Evolutionary conservation across 2,888 invertebrate genomes (phyloP), one percentile per base, ranked within the genome.

Genomic region (Dione juno): DNA sequence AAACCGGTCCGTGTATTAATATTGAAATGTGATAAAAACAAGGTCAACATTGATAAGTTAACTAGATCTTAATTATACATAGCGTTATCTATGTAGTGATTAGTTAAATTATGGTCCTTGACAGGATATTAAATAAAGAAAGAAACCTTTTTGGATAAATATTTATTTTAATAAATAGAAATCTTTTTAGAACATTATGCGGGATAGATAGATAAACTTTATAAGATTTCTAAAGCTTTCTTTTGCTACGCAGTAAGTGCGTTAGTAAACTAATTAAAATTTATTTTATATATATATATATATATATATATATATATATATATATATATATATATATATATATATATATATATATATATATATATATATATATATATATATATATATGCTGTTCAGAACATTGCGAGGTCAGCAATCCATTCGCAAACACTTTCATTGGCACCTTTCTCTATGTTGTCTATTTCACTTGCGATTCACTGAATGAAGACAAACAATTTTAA

Each of bases 401-500:
- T 35, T 71, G 72, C 68, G 59, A 70, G 67, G 72, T 67, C 52
- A 70, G 45, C 45, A 41, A 73, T 61, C 64, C 66, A 63, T 52
- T 67, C 64, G 57, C 63, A 76, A 75, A 70, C 76, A 77, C 82
- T 81, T 81, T 81, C 80, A 75, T 80, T 79, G 79, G 72, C 78
- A 77, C 81, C 82, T 84, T 83, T 84, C 82, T 80, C 83, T 78
- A 65, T 28, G 19, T 45, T 69, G 67, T 68, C 71, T 74, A 72
- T 65, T 68, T 66, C 28, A 66, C 66, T 76, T 78, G 79, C 75
- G 75, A 79, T 79, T 70, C 74, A 35, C 45, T 50, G 48, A 7
- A 28, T 43, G 13, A 13, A 64, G 16, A 53, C 19, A 67, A 14
- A 14, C 28, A 53, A 67, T 52, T 53, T 13, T 50, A 48, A 19